phyloP scores from a whole-genome alignment of 2,888 invertebrate genomes.

The Polyommatus icarus region DNA sequence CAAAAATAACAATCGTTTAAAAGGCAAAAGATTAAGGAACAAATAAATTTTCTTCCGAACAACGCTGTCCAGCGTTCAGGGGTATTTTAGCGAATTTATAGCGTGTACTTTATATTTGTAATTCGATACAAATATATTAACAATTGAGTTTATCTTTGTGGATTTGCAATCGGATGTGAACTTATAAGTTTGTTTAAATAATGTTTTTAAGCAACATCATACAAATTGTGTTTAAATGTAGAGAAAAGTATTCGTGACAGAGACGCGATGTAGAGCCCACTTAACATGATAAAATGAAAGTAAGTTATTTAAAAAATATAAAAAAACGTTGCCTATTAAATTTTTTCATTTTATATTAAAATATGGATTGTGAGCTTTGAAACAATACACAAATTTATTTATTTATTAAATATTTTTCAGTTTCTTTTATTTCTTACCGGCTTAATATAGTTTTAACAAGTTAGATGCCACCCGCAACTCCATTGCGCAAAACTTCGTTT shows the following conservation, averaged over 20 bases:
- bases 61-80: background rate
- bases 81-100: conserved; percentile 7
- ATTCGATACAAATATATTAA: conserved; percentile 26
- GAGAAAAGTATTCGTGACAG: background rate
- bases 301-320: background rate
- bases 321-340: background rate
- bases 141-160: conserved; percentile 18
- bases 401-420: too few species aligned
- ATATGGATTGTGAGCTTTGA: too few species aligned
- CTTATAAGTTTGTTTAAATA: conserved; percentile 27
- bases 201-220: conserved; percentile 7
- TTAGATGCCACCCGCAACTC: too few species aligned
- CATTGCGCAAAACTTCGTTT: too few species aligned
- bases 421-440: too few species aligned
- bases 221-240: conserved; percentile 9
- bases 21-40: background rate
- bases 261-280: background rate
- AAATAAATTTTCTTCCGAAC: conserved; percentile 3
- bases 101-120: conserved; percentile 10
- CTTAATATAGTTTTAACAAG: too few species aligned
- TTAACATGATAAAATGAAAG: background rate
- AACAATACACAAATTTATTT: too few species aligned
- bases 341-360: too few species aligned
- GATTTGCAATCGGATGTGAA: conserved; percentile 28
- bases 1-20: conserved; percentile 17